phyloP scores from a whole-genome alignment of 2,888 invertebrate genomes.

The Reticulitermes lucifugus region DNA sequence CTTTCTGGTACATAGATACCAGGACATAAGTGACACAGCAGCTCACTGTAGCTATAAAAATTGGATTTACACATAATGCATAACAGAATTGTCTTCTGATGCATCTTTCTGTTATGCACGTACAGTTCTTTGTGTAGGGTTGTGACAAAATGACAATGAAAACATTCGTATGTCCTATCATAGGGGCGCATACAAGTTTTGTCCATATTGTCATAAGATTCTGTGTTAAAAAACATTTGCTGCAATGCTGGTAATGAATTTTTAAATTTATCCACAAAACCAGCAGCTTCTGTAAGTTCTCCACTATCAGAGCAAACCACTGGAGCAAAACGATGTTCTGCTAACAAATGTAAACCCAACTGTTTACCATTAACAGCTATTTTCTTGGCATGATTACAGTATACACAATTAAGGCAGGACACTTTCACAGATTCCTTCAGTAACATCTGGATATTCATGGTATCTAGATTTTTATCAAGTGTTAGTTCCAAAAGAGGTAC shows the following conservation, averaged over 20 bases:
- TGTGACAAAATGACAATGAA: constrained; percentile 85
- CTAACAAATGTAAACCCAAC: constrained; percentile 81
- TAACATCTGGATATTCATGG: constrained; percentile 77
- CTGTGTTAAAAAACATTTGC: constrained; percentile 76
- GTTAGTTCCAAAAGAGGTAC: constrained; percentile 77
- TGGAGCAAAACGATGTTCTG: constrained; percentile 83
- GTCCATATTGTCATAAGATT: constrained; percentile 74
- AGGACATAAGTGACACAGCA: constrained; percentile 88
- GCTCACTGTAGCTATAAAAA: constrained; percentile 89
- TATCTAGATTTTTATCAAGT: constrained; percentile 80
- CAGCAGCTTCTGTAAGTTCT: constrained; percentile 60
- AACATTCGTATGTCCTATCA: constrained; percentile 84
- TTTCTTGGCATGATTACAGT: constrained; percentile 87
- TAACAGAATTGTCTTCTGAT: constrained; percentile 82
- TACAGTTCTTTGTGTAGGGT: constrained; percentile 86
- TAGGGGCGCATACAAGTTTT: constrained; percentile 69
- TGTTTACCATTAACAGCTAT: constrained; percentile 88
- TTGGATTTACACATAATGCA: constrained; percentile 91
- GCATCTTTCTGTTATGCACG: constrained; percentile 87
- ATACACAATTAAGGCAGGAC: constrained; percentile 79
- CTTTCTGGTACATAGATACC: constrained; percentile 73
- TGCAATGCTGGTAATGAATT: constrained; percentile 72
- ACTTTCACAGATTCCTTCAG: constrained; percentile 79
- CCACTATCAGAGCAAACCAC: constrained; percentile 65
- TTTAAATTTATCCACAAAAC: constrained; percentile 76